Evolutionary conservation across 1,140 invertebrate genomes (phyloP), one percentile per base, ranked within the genome.

Genomic region (Tigriopus japonicus): DNA sequence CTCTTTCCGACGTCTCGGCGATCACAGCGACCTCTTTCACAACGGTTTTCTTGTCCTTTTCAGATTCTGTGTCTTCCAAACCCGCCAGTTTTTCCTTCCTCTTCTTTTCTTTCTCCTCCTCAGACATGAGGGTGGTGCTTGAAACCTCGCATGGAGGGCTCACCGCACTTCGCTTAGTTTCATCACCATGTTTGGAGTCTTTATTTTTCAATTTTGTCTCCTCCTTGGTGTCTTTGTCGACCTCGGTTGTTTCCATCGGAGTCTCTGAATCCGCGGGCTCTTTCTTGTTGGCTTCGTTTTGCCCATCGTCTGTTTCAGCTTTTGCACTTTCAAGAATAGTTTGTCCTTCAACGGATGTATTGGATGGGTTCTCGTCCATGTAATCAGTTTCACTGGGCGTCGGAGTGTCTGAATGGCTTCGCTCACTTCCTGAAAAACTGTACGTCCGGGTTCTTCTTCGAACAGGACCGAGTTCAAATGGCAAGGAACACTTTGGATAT

Each of bases 341-440:
- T 23, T 40, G 15, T 9, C 24, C 10, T 55, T 55, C n/a, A 6
- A 24, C 45, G 19, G 56, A 17, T n/a, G 12, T 3, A 9, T 35
- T 35, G 9, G 42, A 21, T 13, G 10, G 13, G 19, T 0, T 15
- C 7, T 59, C 51, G 28, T 52, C 51, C 10, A 35, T 35, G 28
- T 59, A 23, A 42, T 51, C 45, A 2, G 59, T 43, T 24, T 62
- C 62, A 15, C 23, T 61, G 28, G 59, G 59, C 12, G 49, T 61
- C 15, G 59, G 59, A 14, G 59, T 53, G 3, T 21, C 14, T 5
- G 43, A 17, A 19, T 51, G 59, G 13, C 65, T 53, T 66, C 65
- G 28, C 67, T 64, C 59, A 71, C 71, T 62, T 74, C 71, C 54
- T 65, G 59, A 53, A 19, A 56, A 61, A 21, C 59, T 61, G 13